Percentiles rank a stretch among this genome's conserved stretches.
Evolutionary conservation across 2,888 invertebrate genomes (phyloP).

Genomic region (Drosophila anomelani): DNA sequence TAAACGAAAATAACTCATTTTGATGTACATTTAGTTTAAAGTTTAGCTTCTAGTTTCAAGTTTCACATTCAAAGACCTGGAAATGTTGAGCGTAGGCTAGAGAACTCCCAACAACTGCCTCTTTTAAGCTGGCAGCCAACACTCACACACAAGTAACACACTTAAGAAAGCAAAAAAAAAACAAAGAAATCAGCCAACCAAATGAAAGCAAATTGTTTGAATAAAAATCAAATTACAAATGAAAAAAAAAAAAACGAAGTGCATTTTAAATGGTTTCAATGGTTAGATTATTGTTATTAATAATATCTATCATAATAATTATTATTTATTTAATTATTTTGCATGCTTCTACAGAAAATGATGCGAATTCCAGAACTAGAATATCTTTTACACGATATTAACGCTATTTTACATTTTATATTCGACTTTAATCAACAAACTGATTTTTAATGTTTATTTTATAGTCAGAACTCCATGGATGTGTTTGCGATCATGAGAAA

Average conservation of each 20-base stretch:
- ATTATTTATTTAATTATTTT: neutral
- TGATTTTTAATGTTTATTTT: no score
- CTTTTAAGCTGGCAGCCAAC: conserved; percentile 27
- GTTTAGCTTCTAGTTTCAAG: conserved; percentile 48
- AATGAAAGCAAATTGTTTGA: conserved; percentile 61
- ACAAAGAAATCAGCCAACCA: conserved; percentile 49
- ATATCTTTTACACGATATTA: no score
- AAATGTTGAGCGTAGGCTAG: conserved; percentile 19
- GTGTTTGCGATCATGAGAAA: no score
- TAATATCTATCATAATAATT: neutral
- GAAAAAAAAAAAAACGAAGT: neutral
- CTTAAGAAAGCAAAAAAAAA: conserved; percentile 10
- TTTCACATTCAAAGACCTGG: no score
- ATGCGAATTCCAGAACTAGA: no score
- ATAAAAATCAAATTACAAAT: conserved; percentile 50
- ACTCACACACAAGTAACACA: conserved; percentile 24
- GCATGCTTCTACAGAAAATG: neutral
- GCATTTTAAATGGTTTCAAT: conserved; percentile 20
- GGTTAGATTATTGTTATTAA: neutral
- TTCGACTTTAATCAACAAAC: no score
- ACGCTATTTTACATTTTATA: no score
- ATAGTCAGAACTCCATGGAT: no score
- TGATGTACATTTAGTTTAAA: conserved; percentile 49
- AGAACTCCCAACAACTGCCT: conserved; percentile 21
- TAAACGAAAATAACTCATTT: conserved; percentile 46